Evolutionary conservation across 2,113 vertebrate genomes (phyloP).

Genomic region (Hippocampus zosterae): DNA sequence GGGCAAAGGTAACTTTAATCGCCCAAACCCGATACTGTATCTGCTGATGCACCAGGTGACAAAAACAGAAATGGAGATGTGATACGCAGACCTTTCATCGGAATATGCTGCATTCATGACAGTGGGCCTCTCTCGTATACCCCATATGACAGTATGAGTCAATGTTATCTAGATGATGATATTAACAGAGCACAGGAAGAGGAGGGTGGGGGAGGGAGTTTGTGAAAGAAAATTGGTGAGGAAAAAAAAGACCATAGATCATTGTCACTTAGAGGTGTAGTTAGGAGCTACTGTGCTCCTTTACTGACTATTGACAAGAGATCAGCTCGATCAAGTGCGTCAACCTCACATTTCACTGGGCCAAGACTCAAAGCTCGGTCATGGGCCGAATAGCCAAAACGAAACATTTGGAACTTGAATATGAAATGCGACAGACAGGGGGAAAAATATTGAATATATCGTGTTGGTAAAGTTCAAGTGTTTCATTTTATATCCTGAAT

Average conservation of each 20-base stretch:
- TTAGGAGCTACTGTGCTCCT: constrained; percentile 31
- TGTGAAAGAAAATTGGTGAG: constrained; percentile 13
- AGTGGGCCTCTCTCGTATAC: not conserved
- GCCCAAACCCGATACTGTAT: not conserved
- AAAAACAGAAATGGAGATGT: constrained; percentile 4
- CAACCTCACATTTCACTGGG: not conserved
- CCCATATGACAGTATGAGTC: constrained; percentile 16
- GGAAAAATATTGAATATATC: not conserved
- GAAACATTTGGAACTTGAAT: not conserved
- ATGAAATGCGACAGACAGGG: not conserved
- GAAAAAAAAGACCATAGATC: constrained; percentile 42
- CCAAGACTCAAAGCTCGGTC: not conserved
- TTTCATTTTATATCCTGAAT: constrained; percentile 60
- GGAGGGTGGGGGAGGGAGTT: not conserved
- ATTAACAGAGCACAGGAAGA: constrained; percentile 47
- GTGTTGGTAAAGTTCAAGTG: constrained; percentile 41
- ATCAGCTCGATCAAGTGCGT: not conserved
- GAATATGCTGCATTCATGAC: not conserved
- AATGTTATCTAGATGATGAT: constrained; percentile 43
- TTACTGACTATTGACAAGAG: constrained; percentile 37
- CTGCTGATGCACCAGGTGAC: not conserved
- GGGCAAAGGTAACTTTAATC: not conserved
- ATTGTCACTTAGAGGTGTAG: constrained; percentile 44
- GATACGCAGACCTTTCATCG: not conserved
- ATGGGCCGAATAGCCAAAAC: not conserved